Percentiles rank a stretch among this genome's conserved stretches.
Evolutionary conservation across 2,797 vertebrate genomes (phyloP).

Genomic region (Threskiornis aethiopicus): DNA sequence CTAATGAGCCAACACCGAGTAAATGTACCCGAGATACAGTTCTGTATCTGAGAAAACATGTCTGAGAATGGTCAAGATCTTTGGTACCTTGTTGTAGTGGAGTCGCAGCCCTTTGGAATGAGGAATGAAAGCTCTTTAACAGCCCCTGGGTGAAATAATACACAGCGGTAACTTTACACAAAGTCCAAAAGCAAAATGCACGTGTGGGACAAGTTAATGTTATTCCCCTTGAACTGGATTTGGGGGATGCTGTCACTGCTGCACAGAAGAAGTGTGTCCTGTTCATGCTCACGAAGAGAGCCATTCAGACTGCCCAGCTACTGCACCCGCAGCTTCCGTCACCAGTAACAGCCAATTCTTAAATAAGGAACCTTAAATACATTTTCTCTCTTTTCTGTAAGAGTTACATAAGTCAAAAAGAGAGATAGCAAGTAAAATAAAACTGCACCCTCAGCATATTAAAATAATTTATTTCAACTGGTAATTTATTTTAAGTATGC

Average conservation of each 20-base stretch:
- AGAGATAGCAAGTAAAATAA: background rate
- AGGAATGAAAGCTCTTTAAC: background rate
- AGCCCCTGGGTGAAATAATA: background rate
- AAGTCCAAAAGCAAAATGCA: background rate
- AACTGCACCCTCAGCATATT: background rate
- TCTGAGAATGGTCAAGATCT: background rate
- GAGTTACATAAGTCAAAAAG: background rate
- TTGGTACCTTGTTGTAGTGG: background rate
- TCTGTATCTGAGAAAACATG: background rate
- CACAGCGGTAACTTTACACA: background rate
- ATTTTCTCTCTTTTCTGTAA: background rate
- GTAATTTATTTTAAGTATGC: background rate
- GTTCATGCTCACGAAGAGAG: background rate
- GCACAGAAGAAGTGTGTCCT: background rate
- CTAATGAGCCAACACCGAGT: background rate
- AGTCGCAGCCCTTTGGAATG: background rate
- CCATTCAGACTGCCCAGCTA: background rate
- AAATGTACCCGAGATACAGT: background rate
- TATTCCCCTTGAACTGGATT: background rate
- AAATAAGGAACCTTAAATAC: background rate
- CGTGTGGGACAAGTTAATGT: rapidly evolving
- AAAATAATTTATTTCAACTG: background rate
- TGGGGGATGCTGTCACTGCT: background rate
- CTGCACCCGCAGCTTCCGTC: background rate
- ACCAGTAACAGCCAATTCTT: background rate